A percentile compares a stretch with the other conserved stretches of the same genome.
phyloP scores from a whole-genome alignment of 2,888 invertebrate species.

The Cephalotes varians region DNA sequence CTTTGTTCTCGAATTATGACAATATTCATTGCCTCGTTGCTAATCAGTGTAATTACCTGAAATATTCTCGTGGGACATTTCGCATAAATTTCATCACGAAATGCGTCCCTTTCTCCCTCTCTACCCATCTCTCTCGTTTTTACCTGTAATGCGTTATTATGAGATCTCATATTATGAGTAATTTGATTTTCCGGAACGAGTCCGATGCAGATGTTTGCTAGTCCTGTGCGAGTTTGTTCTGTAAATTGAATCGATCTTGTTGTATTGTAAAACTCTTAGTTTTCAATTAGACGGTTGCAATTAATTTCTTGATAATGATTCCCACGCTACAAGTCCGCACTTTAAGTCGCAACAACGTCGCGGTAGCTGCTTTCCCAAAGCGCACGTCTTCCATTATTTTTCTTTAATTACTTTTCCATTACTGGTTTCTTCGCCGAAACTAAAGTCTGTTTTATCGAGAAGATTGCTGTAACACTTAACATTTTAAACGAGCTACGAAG shows the following conservation, averaged over 20 bases:
- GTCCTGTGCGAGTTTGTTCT: not conserved
- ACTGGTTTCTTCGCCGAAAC: constrained; percentile 13
- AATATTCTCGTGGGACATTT: constrained; percentile 39
- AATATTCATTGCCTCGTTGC: constrained; percentile 43
- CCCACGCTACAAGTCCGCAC: not conserved
- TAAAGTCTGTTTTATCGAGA: constrained; percentile 1
- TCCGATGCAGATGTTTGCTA: constrained; percentile 3
- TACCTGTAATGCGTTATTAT: constrained; percentile 30
- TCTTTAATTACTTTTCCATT: constrained; percentile 53
- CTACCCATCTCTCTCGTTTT: constrained; percentile 8
- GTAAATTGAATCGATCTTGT: constrained; percentile 41
- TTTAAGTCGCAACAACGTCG: constrained; percentile 5
- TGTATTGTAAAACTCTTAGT: constrained; percentile 51
- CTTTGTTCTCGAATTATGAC: constrained; percentile 47
- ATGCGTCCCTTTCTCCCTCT: constrained; percentile 30
- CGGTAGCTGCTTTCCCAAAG: not conserved
- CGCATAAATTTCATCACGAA: constrained; percentile 48
- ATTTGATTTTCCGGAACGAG: constrained; percentile 42
- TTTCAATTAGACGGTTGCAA: constrained; percentile 52
- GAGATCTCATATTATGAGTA: constrained; percentile 36
- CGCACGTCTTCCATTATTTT: constrained; percentile 42
- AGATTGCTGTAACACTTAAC: not conserved
- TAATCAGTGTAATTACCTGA: constrained; percentile 48
- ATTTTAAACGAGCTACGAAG: not conserved
- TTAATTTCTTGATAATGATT: constrained; percentile 59